phyloP scores from a whole-genome alignment of 2,797 vertebrate species.

The Smutsia temminckii region DNA sequence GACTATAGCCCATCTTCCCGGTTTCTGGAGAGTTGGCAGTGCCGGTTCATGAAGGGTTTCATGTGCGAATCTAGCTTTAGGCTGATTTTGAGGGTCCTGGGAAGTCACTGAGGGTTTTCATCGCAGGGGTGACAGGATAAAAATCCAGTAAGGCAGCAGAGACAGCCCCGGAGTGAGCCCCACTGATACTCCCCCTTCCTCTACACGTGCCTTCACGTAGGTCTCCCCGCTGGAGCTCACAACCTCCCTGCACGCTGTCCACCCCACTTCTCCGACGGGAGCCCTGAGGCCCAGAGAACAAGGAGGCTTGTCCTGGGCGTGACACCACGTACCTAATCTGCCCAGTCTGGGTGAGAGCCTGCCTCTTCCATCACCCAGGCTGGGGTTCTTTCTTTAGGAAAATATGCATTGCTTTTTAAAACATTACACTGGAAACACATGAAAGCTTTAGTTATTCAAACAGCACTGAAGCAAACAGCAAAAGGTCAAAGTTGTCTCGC shows the following conservation, averaged over 20 bases:
- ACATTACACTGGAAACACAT: neutral
- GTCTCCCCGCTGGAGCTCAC: fast-evolving
- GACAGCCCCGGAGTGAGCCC: neutral
- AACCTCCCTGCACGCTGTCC: neutral
- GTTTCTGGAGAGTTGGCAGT: neutral
- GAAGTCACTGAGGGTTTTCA: neutral
- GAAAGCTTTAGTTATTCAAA: neutral
- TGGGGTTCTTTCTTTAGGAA: neutral
- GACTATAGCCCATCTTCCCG: neutral
- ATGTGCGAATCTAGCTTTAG: neutral
- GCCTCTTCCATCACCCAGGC: neutral
- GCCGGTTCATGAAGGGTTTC: neutral
- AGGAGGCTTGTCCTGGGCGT: neutral
- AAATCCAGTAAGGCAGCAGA: neutral
- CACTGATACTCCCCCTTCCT: fast-evolving
- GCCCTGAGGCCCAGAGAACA: neutral
- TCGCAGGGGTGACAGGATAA: neutral
- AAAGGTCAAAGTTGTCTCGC: neutral
- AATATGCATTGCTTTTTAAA: neutral
- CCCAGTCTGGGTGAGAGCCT: neutral
- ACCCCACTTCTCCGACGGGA: neutral
- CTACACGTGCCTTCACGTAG: neutral
- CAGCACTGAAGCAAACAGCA: neutral
- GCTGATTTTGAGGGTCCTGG: neutral
- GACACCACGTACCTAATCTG: neutral